These are phyloP conservation scores for Miltochrista miniata DNA, from an alignment of 2,888 invertebrate species.

Conservation along the genomic window DNA sequence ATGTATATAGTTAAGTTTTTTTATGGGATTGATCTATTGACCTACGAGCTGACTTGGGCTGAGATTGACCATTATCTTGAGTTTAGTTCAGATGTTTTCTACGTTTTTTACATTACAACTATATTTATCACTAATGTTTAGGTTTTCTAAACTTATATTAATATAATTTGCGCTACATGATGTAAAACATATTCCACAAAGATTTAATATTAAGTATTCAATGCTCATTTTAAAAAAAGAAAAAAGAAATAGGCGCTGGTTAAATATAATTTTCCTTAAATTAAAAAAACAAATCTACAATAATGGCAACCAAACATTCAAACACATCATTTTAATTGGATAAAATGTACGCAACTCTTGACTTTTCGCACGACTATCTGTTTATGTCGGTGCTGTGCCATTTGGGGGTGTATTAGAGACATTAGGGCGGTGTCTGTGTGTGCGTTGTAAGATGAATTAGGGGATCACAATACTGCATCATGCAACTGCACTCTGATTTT, in stretches of 20 bases:
- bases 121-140: no score
- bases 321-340: constrained; percentile 41
- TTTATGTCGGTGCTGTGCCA: constrained; percentile 69
- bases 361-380: constrained; percentile 79
- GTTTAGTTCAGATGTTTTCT: no score
- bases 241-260: no score
- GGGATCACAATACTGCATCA: constrained; percentile 78
- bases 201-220: no score
- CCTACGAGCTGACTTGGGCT: no score
- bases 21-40: neutral
- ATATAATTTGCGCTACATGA: no score
- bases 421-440: constrained; percentile 51
- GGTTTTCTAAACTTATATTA: no score
- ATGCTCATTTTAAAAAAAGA: no score
- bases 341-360: constrained; percentile 68
- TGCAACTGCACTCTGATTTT: constrained; percentile 83
- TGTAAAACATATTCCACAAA: no score
- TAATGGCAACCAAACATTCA: constrained; percentile 4
- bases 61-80: no score
- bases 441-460: constrained; percentile 76
- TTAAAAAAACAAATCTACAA: neutral
- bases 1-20: neutral
- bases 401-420: constrained; percentile 69
- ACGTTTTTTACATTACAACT: no score
- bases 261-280: no score